Base-by-base conservation (phyloP, 2,888 invertebrate species). In the Drosophila prolongata region DNA sequence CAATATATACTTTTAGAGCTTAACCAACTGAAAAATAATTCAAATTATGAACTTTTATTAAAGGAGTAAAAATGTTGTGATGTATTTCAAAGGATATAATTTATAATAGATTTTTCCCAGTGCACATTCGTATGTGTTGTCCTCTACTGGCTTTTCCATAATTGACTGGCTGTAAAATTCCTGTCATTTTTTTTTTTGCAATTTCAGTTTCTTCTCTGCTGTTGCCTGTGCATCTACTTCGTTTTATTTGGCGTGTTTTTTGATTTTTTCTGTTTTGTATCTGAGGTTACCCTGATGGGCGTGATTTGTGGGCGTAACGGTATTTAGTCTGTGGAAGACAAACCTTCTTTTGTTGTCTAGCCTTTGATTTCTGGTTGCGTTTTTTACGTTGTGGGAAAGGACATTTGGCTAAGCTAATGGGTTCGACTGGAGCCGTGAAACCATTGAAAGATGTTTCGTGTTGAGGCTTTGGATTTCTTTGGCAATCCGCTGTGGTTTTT, bases 151-250 rank as follows among this genome's bases (percentile, higher is more conserved):
- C 67, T 50, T 59, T 59, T 71, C 86, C 88, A 83, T 83, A 83
- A 83, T 83, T 88, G 83, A 83, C 88, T 83, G 80, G 70, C 88
- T 86, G 83, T 82, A 82, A 88, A 83, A 83, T 83, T 83, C 83
- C 80, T 82, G 88, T 79, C 71, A 78, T 82, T 74, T 61, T 66
- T 84, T 84, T 16, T 87, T 68, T 73, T 70, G 75, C 77, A 64
- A 65, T 64, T 46, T 77, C 57, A 49, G 59, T 68, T 79, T 65
- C 73, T 56, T 49, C 40, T 50, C 13, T 43, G 14, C 42, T 57
- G 38, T 43, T 19, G 30, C 50, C 58, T 52, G 10, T 55, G 34
- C 40, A 58, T 43, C 13, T 58, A 19, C 49, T 53, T 50, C 53
- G 46, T 49, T 79, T 65, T 75, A 61, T 64, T 76, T 78, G 69